A percentile compares a stretch with the other conserved stretches of the same genome.
Evolutionary conservation across 2,888 invertebrate species (phyloP).

Genomic region (Herminia tarsipennalis): DNA sequence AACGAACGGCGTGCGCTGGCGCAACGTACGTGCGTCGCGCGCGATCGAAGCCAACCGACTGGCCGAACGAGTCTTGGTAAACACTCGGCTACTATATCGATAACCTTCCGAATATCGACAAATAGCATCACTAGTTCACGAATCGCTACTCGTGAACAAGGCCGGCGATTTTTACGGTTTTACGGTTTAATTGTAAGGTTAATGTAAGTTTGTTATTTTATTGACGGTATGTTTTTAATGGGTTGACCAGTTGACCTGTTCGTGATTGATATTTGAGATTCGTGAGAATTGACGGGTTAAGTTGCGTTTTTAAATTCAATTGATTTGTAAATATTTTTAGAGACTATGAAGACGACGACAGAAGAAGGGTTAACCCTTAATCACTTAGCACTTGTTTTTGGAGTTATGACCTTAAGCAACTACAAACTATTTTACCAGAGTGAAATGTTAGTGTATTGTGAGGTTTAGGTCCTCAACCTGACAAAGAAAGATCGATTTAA

Average conservation of each 20-base stretch:
- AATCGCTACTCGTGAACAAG: conserved; percentile 56
- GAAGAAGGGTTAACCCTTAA: no score
- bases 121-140: conserved; percentile 55
- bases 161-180: conserved; percentile 47
- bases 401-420: no score
- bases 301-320: no score
- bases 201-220: conserved; percentile 32
- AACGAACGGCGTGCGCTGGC: conserved; percentile 62
- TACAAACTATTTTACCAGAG: no score
- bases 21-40: conserved; percentile 65
- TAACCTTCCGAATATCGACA: conserved; percentile 62
- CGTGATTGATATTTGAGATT: conserved; percentile 4
- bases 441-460: no score
- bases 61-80: conserved; percentile 48
- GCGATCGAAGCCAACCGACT: conserved; percentile 69
- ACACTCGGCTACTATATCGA: conserved; percentile 78
- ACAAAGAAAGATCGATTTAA: no score
- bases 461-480: no score
- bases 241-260: not conserved
- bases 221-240: conserved; percentile 19
- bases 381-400: no score
- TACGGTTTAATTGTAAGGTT: conserved; percentile 26
- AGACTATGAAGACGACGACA: no score
- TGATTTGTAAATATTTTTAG: no score
- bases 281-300: not conserved